Conservation (phyloP, 2,797 vertebrate genomes). For the Molossus alvarezi region DNA sequence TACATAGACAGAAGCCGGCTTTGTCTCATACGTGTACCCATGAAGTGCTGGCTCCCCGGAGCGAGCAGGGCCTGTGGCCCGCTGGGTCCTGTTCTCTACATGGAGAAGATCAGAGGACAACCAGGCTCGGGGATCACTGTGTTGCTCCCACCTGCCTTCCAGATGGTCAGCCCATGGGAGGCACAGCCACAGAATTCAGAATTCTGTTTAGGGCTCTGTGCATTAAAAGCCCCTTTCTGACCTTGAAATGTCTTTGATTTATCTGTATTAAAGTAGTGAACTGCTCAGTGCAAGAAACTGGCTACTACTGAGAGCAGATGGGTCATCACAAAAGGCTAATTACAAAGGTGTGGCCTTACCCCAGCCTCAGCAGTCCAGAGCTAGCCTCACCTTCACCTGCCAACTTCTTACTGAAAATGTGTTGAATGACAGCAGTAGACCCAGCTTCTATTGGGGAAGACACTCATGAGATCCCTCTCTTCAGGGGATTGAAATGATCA, state of each 20-base stretch:
- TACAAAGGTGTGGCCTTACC: background rate
- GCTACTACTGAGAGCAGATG: background rate
- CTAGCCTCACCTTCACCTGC: background rate
- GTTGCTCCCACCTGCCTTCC: background rate
- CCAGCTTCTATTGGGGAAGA: background rate
- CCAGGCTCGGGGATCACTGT: background rate
- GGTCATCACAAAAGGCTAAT: background rate
- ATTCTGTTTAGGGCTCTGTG: constrained; percentile 10
- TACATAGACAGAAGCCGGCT: background rate
- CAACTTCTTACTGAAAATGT: background rate
- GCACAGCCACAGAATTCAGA: background rate
- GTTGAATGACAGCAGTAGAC: background rate
- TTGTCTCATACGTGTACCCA: accelerated
- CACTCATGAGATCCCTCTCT: background rate
- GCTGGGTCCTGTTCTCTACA: accelerated
- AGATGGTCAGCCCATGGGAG: constrained; percentile 24
- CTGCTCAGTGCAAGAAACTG: background rate
- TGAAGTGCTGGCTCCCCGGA: no score
- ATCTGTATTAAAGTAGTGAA: background rate
- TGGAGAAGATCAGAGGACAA: background rate
- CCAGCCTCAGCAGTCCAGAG: background rate
- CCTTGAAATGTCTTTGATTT: background rate
- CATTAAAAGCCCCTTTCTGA: background rate
- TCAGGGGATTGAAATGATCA: background rate
- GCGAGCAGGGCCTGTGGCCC: background rate